Base-by-base conservation (phyloP, 64 coral and sea anemone genomes). In the Trachythela sp. region DNA sequence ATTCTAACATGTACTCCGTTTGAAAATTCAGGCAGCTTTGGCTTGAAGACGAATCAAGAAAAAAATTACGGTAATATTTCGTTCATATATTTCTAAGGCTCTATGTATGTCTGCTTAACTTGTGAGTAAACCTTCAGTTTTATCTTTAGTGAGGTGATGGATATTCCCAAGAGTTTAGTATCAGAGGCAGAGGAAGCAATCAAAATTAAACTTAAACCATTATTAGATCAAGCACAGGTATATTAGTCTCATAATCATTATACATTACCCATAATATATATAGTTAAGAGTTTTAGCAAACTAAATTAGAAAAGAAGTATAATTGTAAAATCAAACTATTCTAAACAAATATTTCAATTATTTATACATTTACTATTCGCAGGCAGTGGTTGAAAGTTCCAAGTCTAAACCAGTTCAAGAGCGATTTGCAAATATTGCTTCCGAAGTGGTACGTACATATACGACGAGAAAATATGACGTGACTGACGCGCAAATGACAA, bases 121-220 rank as follows among this genome's bases (percentile, higher is more conserved):
- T 45, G 42, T 45, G 4, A 6, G 11, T 39, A 3, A 84, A 37
- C 18, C 0, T 38, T 83, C 15, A n/a, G n/a, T n/a, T n/a, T n/a
- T n/a, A 60, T 48, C 76, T 88, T 72, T 32, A 91, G 89, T 22
- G 41, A 83, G 39, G 93, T 86, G 20, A 77, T 83, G 64, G 35
- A 48, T 50, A 89, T 94, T 45, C 76, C 93, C 2, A 54, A 86
- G 40, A 89, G 54, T 45, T 77, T 94, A 54, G 84, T 94, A 45
- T 35, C 72, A 2, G 89, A 94, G 77, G 90, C 93, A 38, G 93
- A 94, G 84, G 77, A 94, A 88, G 93, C 89, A 0, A 94, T 94
- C 83, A 38, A 77, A 48, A 83, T 84, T 13, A 83, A 86, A 86
- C 50, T 94, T 36, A 84, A 85, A 94, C 93, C 93, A 39, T 64